A percentile compares a stretch with the other conserved stretches of the same genome.
phyloP scores from a whole-genome alignment of 2,113 vertebrate genomes.

The Ifrita kowaldi region DNA sequence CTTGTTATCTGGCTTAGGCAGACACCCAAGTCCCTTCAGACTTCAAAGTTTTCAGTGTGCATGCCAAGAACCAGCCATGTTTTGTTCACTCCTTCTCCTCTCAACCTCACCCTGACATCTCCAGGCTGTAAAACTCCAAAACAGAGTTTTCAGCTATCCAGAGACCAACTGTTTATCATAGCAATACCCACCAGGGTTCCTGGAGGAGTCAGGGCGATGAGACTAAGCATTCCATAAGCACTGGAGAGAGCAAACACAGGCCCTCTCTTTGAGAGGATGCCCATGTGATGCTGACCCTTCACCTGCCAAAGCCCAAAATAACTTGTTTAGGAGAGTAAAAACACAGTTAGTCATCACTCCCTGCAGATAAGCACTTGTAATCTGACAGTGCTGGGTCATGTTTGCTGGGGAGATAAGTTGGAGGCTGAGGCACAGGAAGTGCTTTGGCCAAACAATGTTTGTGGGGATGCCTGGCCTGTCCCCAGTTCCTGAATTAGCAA shows the following conservation, averaged over 20 bases:
- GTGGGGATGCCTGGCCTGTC: background rate
- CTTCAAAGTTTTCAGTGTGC: background rate
- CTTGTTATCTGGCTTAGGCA: conserved; percentile 21
- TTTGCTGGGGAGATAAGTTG: conserved; percentile 48
- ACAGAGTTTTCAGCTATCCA: background rate
- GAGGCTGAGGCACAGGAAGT: conserved; percentile 35
- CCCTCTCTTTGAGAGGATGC: background rate
- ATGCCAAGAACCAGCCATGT: background rate
- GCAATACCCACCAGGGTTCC: background rate
- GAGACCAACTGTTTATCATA: background rate
- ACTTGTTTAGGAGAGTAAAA: conserved; percentile 14
- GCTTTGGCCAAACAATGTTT: background rate
- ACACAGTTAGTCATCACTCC: background rate
- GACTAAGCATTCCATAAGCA: background rate
- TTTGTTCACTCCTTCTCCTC: background rate
- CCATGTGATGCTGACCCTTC: background rate
- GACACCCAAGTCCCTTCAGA: background rate
- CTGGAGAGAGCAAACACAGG: background rate
- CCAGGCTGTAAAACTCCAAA: background rate
- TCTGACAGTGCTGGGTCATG: conserved; percentile 33
- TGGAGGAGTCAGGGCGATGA: background rate
- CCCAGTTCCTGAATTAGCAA: conserved; percentile 18
- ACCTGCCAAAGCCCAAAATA: conserved; percentile 20
- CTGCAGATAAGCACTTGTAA: conserved; percentile 45
- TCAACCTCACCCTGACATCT: background rate